phyloP scores from a whole-genome alignment of 2,797 vertebrate genomes.

The Sebastiscus tertius region DNA sequence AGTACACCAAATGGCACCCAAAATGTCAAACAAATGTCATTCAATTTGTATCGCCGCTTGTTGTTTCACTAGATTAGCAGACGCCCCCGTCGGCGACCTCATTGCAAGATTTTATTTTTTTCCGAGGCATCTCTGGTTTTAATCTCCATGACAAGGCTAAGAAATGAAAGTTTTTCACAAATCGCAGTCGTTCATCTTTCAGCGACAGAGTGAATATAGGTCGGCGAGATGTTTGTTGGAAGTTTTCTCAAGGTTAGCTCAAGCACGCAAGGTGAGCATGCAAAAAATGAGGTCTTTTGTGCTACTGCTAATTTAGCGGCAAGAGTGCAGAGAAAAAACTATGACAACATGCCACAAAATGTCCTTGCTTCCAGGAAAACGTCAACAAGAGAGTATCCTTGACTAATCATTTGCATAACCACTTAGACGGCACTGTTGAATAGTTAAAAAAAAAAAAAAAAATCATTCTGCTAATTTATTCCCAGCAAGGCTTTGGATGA shows the following conservation, averaged over 20 bases:
- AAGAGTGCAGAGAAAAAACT: not conserved
- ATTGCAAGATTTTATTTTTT: not conserved
- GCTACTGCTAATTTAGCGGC: conserved; percentile 23
- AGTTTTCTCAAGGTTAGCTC: conserved; percentile 60
- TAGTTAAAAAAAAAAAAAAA: not conserved
- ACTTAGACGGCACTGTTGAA: conserved; percentile 34
- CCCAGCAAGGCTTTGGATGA: conserved; percentile 23
- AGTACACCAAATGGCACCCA: conserved; percentile 59
- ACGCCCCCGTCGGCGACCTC: conserved; percentile 38
- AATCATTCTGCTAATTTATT: conserved; percentile 36
- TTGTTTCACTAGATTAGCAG: conserved; percentile 57
- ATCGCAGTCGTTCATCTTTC: conserved; percentile 42
- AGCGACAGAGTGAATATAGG: conserved; percentile 8
- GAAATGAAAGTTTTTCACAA: conserved; percentile 34
- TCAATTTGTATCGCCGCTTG: conserved; percentile 61
- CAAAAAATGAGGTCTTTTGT: conserved; percentile 36
- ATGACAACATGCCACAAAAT: conserved; percentile 21
- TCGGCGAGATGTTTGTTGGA: conserved; percentile 26
- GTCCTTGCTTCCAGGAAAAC: conserved; percentile 35
- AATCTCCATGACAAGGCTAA: conserved; percentile 27
- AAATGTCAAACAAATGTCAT: conserved; percentile 82
- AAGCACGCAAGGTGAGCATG: conserved; percentile 1
- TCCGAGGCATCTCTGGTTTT: conserved; percentile 26
- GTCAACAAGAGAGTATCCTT: conserved; percentile 45
- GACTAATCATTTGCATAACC: conserved; percentile 60